Conservation (phyloP, 2,797 vertebrate genomes). For the Rhincodon typus region DNA sequence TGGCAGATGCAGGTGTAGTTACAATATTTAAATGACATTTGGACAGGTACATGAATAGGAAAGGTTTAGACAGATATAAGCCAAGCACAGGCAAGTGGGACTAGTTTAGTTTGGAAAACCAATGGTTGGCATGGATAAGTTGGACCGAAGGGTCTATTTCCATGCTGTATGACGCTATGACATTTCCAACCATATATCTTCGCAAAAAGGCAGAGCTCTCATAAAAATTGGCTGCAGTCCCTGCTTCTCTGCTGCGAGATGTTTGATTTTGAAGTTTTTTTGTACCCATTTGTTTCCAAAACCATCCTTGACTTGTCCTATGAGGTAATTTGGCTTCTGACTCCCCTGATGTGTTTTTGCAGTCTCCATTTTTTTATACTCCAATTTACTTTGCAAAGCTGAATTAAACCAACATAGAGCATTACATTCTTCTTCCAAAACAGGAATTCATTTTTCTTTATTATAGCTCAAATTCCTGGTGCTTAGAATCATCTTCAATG, state of each 20-base stretch:
- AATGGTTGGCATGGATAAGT: too few species aligned
- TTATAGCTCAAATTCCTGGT: neutral
- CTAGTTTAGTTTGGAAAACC: too few species aligned
- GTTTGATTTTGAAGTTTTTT: neutral
- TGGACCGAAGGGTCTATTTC: too few species aligned
- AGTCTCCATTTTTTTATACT: neutral
- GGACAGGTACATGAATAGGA: too few species aligned
- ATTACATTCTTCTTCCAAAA: neutral
- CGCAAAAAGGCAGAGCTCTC: neutral
- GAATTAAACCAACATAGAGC: neutral
- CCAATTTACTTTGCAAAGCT: neutral
- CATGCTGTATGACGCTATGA: too few species aligned
- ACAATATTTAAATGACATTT: too few species aligned
- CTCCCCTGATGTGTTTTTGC: neutral
- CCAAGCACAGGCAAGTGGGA: too few species aligned
- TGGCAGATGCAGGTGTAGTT: too few species aligned
- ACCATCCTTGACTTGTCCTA: neutral
- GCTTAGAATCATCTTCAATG: neutral
- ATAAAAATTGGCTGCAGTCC: neutral
- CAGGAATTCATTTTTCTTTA: neutral
- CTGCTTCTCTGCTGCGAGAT: neutral
- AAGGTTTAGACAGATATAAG: too few species aligned
- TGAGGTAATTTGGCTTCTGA: neutral
- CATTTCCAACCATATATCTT: neutral
- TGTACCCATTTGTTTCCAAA: neutral